phyloP scores from a whole-genome alignment of 2,888 invertebrate genomes.

The Antitype chi region DNA sequence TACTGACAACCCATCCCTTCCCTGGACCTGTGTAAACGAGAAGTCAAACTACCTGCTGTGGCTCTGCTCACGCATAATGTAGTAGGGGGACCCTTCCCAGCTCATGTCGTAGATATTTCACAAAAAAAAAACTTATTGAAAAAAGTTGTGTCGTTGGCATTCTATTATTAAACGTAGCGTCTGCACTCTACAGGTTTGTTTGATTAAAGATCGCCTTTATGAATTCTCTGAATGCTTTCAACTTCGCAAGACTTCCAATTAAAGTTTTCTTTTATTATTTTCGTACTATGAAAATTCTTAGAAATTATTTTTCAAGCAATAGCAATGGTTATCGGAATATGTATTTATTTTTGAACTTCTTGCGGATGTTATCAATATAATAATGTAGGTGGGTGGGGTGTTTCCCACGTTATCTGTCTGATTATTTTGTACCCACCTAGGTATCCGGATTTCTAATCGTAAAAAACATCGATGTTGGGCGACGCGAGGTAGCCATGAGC shows the following conservation, averaged over 20 bases:
- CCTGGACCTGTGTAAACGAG: slow-evolving; percentile 53
- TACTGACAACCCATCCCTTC: slow-evolving; percentile 52
- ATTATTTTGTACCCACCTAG: slow-evolving; percentile 13
- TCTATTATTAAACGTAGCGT: slow-evolving; percentile 44
- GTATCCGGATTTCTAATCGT: slow-evolving; percentile 10
- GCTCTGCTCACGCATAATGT: slow-evolving; percentile 53
- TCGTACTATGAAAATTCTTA: background rate
- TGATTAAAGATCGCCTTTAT: slow-evolving; percentile 35
- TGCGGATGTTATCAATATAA: slow-evolving; percentile 21
- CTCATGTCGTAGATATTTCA: slow-evolving; percentile 43
- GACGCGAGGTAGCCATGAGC: slow-evolving; percentile 30
- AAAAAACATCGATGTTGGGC: slow-evolving; percentile 19
- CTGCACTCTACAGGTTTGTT: slow-evolving; percentile 39
- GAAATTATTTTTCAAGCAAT: slow-evolving; percentile 4
- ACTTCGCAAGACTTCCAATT: slow-evolving; percentile 24
- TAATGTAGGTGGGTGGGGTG: slow-evolving; percentile 17
- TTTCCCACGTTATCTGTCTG: slow-evolving; percentile 23
- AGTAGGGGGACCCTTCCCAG: slow-evolving; percentile 44
- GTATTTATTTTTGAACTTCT: slow-evolving; percentile 28
- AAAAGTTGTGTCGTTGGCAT: slow-evolving; percentile 56
- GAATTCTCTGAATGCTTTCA: slow-evolving; percentile 26
- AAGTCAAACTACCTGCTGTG: slow-evolving; percentile 66
- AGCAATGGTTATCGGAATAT: slow-evolving; percentile 9
- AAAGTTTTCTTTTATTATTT: slow-evolving; percentile 8
- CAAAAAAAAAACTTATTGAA: slow-evolving; percentile 46